These are phyloP conservation scores for Trachymyrmex cornetzi DNA, from an alignment of 1,140 invertebrate genomes.

Conservation along the genomic window DNA sequence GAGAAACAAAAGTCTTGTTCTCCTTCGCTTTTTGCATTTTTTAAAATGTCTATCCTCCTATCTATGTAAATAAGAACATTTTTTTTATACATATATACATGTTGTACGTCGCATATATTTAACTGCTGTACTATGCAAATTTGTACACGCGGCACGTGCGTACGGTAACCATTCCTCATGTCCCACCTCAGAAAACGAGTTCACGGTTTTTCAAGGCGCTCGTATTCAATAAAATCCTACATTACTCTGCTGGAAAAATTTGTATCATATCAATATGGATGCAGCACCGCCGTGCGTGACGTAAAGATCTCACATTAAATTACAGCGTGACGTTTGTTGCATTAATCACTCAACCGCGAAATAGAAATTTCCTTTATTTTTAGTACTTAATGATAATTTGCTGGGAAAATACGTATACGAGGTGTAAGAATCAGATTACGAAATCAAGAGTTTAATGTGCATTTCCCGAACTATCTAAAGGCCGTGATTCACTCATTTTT, in stretches of 20 bases:
- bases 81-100: conserved; percentile 14
- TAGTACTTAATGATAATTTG: not conserved
- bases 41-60: conserved; percentile 38
- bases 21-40: not conserved
- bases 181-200: conserved; percentile 9
- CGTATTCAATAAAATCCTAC: conserved; percentile 43
- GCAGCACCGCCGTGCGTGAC: not conserved
- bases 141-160: conserved; percentile 31
- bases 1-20: conserved; percentile 24
- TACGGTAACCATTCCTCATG: conserved; percentile 31
- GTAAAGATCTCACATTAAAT: conserved; percentile 11
- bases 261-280: conserved; percentile 35
- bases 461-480: not conserved
- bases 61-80: conserved; percentile 52
- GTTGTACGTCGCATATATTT: conserved; percentile 7
- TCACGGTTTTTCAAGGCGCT: conserved; percentile 36
- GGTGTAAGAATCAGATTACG: not conserved
- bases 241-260: conserved; percentile 35
- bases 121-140: conserved; percentile 54
- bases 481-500: not conserved
- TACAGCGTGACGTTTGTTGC: not conserved
- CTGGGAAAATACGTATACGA: not conserved
- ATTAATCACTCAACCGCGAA: conserved; percentile 16
- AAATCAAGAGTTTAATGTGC: not conserved
- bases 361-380: not conserved